These are phyloP conservation scores for Cephus nigrinus DNA, from an alignment of 2,888 invertebrate species.

Conservation along the genomic window DNA sequence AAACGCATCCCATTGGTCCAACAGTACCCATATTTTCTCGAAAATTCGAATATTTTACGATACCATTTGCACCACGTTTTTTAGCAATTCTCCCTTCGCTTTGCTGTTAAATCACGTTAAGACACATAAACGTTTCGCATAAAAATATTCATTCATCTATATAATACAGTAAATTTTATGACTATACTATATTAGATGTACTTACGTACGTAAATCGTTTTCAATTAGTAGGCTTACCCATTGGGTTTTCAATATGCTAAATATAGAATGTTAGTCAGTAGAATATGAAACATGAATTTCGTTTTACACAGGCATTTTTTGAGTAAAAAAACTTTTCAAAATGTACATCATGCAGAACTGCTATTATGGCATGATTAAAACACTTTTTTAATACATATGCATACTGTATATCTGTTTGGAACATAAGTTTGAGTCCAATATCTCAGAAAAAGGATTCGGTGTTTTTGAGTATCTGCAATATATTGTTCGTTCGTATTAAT, in stretches of 20 bases:
- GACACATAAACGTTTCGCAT: neutral
- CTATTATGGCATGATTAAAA: neutral
- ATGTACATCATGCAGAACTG: neutral
- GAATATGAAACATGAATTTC: neutral
- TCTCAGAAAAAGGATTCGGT: neutral
- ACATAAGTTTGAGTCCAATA: neutral
- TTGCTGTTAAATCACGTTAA: neutral
- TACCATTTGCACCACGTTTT: neutral
- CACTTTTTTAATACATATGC: neutral
- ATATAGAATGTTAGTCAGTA: neutral
- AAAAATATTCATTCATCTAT: neutral
- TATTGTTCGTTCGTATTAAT: neutral
- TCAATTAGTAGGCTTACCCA: neutral
- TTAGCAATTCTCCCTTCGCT: too few species aligned
- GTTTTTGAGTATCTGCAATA: neutral
- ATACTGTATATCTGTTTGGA: neutral
- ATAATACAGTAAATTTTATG: neutral
- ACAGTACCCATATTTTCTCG: conserved; percentile 3
- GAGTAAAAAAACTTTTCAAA: neutral
- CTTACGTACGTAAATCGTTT: neutral
- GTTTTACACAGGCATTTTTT: neutral
- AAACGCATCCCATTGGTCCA: conserved; percentile 31
- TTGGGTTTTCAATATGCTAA: neutral
- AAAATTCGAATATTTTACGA: conserved; percentile 9
- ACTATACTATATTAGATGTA: neutral